Evolutionary conservation across 2,888 invertebrate genomes (phyloP).

Genomic region (Leptura quadrifasciata): DNA sequence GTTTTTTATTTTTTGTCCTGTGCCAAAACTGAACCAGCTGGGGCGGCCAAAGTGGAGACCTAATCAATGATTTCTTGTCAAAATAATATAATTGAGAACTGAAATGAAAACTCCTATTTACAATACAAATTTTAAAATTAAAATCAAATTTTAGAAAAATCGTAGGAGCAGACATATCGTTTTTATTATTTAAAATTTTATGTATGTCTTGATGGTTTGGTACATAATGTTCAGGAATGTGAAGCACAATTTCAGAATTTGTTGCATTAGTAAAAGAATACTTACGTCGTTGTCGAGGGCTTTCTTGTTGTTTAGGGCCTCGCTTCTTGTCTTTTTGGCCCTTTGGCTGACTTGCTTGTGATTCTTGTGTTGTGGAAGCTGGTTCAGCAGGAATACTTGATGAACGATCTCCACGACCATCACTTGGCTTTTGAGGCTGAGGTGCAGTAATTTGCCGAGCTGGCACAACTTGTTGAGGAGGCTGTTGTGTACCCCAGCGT

Average conservation of each 20-base stretch:
- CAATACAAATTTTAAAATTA: too few species aligned
- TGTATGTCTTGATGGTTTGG: too few species aligned
- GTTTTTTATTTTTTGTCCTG: too few species aligned
- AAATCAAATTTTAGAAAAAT: not conserved
- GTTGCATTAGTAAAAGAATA: not conserved
- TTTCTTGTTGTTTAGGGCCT: not conserved
- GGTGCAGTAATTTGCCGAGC: slow-evolving; percentile 33
- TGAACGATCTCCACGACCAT: not conserved
- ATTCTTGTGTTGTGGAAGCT: not conserved
- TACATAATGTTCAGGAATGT: too few species aligned
- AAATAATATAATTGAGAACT: too few species aligned
- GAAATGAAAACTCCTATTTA: too few species aligned
- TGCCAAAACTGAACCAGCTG: too few species aligned
- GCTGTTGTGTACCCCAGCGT: slow-evolving; percentile 38
- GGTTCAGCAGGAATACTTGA: not conserved
- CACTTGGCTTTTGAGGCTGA: not conserved
- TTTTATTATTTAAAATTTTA: too few species aligned
- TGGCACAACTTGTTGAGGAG: not conserved
- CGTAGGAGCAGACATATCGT: not conserved
- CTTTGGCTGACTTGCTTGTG: not conserved
- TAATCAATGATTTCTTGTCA: too few species aligned
- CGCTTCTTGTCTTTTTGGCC: not conserved
- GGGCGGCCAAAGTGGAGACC: too few species aligned
- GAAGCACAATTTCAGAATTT: not conserved
- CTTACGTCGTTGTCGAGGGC: not conserved